Evolutionary conservation across 2,797 vertebrate genomes (phyloP).

Genomic region (Squalus acanthias): DNA sequence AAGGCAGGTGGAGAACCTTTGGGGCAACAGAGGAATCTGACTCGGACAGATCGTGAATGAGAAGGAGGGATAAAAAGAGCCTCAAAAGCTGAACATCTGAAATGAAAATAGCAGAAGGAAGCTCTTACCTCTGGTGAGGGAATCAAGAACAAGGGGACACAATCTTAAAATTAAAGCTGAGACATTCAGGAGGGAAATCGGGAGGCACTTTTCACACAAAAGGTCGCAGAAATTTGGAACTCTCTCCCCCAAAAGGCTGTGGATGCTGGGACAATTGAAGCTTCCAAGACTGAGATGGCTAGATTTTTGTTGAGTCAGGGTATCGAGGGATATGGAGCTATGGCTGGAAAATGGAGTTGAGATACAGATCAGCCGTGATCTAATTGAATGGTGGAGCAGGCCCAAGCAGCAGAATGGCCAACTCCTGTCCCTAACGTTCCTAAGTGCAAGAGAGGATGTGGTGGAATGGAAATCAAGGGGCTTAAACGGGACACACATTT

Average conservation of each 20-base stretch:
- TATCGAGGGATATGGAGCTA: neutral
- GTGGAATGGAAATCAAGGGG: neutral
- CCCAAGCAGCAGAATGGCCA: neutral
- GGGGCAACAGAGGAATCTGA: neutral
- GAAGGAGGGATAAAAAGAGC: neutral
- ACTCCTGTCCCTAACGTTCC: neutral
- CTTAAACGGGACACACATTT: neutral
- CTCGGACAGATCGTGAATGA: neutral
- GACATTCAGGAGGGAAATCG: too few relatives aligned
- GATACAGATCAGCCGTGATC: neutral
- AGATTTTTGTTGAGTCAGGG: neutral
- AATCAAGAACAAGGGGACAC: neutral
- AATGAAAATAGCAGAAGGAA: neutral
- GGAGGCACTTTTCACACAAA: neutral
- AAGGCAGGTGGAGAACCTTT: neutral
- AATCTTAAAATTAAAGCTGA: neutral
- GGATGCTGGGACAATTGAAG: neutral
- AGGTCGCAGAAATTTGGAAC: neutral
- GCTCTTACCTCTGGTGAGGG: neutral
- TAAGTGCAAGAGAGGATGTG: neutral
- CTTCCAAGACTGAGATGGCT: neutral
- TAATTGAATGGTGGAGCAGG: neutral
- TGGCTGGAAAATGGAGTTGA: neutral
- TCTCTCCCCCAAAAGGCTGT: neutral
- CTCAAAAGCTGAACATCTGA: neutral